phyloP scores from a whole-genome alignment of 2,113 vertebrate species.

The Macrotis lagotis region DNA sequence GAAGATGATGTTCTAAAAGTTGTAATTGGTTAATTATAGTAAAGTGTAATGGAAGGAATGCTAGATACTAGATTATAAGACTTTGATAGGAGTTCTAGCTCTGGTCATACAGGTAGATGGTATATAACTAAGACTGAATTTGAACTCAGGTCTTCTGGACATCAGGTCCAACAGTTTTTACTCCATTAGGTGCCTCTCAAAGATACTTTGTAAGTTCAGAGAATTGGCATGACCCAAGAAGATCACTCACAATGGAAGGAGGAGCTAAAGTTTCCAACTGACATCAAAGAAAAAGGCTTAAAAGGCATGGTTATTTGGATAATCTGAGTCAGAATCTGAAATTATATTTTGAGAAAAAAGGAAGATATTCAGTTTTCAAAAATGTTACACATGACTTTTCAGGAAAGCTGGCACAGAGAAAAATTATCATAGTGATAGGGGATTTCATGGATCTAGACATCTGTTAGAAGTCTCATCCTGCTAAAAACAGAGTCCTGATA shows the following conservation, averaged over 20 bases:
- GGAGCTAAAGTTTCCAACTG: not conserved
- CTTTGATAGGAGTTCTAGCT: too few species aligned
- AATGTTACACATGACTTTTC: not conserved
- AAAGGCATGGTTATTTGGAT: not conserved
- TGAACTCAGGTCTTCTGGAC: not conserved
- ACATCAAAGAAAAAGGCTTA: not conserved
- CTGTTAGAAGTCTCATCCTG: not conserved
- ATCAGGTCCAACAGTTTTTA: too few species aligned
- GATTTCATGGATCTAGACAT: not conserved
- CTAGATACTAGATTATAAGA: too few species aligned
- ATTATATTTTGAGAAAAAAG: not conserved
- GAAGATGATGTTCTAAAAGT: too few species aligned
- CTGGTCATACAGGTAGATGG: too few species aligned
- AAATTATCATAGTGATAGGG: not conserved
- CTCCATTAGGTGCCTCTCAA: not conserved
- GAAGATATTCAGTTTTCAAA: not conserved
- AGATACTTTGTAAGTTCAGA: not conserved
- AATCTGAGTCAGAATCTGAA: not conserved
- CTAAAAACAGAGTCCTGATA: not conserved
- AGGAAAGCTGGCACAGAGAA: not conserved
- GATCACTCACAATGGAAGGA: not conserved
- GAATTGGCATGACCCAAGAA: not conserved
- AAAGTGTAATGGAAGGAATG: too few species aligned
- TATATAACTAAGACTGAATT: too few species aligned
- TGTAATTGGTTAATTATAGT: too few species aligned